Percentiles rank a stretch among this genome's conserved stretches.
Evolutionary conservation across 2,797 vertebrate genomes (phyloP).

Genomic region (Botia almorhae): DNA sequence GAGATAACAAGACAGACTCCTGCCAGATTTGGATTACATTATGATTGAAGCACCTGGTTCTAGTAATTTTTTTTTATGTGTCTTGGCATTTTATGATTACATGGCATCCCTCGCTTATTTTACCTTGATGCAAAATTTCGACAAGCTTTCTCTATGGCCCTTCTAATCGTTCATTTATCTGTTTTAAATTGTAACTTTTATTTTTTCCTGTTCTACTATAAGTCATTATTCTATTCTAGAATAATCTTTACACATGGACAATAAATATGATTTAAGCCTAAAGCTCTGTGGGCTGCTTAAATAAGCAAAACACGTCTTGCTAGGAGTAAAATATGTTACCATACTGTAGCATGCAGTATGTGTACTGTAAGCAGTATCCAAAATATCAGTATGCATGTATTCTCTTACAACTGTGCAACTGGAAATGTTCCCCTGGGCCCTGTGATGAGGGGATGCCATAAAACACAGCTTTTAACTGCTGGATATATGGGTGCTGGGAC

Average conservation of each 20-base stretch:
- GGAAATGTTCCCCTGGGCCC: no score
- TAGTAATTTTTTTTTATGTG: slow-evolving; percentile 59
- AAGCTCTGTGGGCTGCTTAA: neutral
- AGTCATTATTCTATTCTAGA: no score
- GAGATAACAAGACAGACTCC: slow-evolving; percentile 69
- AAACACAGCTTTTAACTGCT: no score
- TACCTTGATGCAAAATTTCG: slow-evolving; percentile 16
- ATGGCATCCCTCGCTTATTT: slow-evolving; percentile 37
- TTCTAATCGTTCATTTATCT: slow-evolving; percentile 26
- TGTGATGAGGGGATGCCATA: no score
- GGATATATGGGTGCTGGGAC: no score
- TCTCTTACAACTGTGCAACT: no score
- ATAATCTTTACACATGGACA: neutral
- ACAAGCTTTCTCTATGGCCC: slow-evolving; percentile 5
- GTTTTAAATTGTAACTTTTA: neutral
- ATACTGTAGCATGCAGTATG: neutral
- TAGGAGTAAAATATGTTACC: neutral
- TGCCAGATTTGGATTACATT: slow-evolving; percentile 70
- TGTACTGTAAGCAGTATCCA: neutral
- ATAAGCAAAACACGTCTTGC: neutral
- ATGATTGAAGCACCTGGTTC: slow-evolving; percentile 72
- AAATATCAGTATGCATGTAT: neutral
- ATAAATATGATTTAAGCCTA: neutral
- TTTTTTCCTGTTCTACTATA: neutral
- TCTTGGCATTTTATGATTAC: slow-evolving; percentile 46